A percentile compares a stretch with the other conserved stretches of the same genome.
phyloP scores from a whole-genome alignment of 1,140 invertebrate genomes.

The Drosophila watanabei region DNA sequence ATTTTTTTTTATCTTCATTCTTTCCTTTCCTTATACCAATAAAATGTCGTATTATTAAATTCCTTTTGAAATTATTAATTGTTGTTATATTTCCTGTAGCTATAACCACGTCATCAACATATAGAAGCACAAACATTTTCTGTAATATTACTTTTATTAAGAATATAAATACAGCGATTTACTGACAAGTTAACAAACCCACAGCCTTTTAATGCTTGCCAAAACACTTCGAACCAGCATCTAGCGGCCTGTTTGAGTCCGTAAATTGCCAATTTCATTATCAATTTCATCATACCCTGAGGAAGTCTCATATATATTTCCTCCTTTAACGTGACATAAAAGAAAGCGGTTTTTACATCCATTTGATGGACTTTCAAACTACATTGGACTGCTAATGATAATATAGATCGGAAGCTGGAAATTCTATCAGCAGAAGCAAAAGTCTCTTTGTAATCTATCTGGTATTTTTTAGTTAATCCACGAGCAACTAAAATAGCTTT shows the following conservation, averaged over 20 bases:
- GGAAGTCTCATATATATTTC: slow-evolving; percentile 83
- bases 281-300: slow-evolving; percentile 69
- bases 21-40: no score
- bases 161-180: slow-evolving; percentile 5
- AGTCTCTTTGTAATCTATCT: slow-evolving; percentile 80
- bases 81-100: no score
- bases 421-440: slow-evolving; percentile 35
- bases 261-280: background rate
- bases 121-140: background rate
- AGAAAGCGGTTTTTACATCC: slow-evolving; percentile 83
- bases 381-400: no score
- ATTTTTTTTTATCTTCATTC: no score
- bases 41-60: no score
- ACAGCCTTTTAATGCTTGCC: slow-evolving; percentile 1
- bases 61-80: no score
- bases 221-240: background rate
- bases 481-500: slow-evolving; percentile 83
- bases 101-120: no score
- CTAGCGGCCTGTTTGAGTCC: background rate
- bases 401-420: slow-evolving; percentile 24
- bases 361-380: slow-evolving; percentile 63
- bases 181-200: slow-evolving; percentile 1
- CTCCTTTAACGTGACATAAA: slow-evolving; percentile 84
- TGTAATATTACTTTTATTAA: background rate
- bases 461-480: slow-evolving; percentile 82